phyloP scores from a whole-genome alignment of 2,113 vertebrate species.

The Tricholaema leucomelas region DNA sequence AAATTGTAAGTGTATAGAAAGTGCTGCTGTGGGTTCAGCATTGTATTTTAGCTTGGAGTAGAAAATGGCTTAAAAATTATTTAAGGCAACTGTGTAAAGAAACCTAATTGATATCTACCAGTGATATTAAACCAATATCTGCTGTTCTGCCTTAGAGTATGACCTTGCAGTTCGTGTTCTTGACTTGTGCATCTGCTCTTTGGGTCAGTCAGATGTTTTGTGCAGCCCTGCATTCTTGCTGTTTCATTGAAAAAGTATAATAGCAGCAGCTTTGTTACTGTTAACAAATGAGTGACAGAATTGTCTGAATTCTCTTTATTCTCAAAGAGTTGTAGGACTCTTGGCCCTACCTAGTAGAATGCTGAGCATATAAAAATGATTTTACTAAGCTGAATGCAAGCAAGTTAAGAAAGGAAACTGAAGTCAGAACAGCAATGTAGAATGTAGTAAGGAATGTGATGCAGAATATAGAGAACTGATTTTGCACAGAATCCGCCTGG shows the following conservation, averaged over 20 bases:
- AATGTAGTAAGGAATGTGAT: background rate
- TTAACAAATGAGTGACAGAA: background rate
- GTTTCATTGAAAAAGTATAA: background rate
- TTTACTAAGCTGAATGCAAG: background rate
- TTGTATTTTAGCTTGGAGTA: background rate
- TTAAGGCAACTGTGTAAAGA: background rate
- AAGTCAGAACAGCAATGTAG: background rate
- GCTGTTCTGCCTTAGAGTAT: background rate
- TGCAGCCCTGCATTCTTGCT: background rate
- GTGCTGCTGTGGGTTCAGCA: background rate
- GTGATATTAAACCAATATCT: background rate
- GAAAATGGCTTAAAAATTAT: background rate
- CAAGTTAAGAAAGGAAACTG: background rate
- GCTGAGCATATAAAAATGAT: background rate
- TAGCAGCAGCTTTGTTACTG: background rate
- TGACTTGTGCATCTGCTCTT: background rate
- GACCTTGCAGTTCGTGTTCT: background rate
- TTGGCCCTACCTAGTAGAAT: background rate
- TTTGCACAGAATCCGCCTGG: background rate
- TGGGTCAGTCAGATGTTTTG: background rate
- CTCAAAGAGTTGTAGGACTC: background rate
- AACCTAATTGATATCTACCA: background rate
- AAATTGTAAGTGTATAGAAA: background rate
- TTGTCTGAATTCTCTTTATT: background rate
- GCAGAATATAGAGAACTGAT: background rate